Base-by-base conservation (phyloP, 2,888 invertebrate genomes). In the Diaprepes abbreviatus region DNA sequence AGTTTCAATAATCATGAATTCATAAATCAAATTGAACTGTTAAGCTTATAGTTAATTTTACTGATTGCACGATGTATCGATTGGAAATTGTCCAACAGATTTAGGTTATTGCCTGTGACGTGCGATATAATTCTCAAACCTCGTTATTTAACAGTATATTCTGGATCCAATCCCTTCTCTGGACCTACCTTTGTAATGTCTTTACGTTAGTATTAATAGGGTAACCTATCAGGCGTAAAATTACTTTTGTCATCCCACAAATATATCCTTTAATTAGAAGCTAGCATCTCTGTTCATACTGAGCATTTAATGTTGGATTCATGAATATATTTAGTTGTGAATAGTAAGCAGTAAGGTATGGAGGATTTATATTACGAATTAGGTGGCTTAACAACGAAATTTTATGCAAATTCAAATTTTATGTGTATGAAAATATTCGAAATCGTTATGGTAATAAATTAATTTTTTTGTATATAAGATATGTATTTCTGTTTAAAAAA, bases 221-320 rank as follows among this genome's bases (percentile, higher is more conserved):
- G 69, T 59, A 65, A 64, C 64, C 69, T 59, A 62, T 64, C 58
- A 57, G 58, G 69, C 69, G 69, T 64, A 69, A 69, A 69, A 69
- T 69, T 69, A 69, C 69, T 69, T 68, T 69, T 69, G 69, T 69
- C 69, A 50, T 65, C 59, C 67, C 48, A 48, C 52, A 69, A 63
- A 69, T 64, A 64, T 63, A 59, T 64, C 69, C 69, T 52, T 69
- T 69, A 69, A 64, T 69, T 69, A 65, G 64, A 69, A 69, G 48
- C 57, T 33, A 57, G 68, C 55, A 63, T 63, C 68, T 63, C 63
- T 33, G 21, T 55, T 36, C 52, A 33, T 59, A 43, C 60, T 21
- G 33, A 60, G 67, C 48, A 67, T 67, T 67, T 68, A 57, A 62
- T 50, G 45, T 68, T 31, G 36, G 55, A 63, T 57, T 55, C 62